A percentile compares a stretch with the other conserved stretches of the same genome.
These are phyloP conservation scores for Balearica regulorum DNA, from an alignment of 2,797 vertebrate genomes.

Conservation along the genomic window DNA sequence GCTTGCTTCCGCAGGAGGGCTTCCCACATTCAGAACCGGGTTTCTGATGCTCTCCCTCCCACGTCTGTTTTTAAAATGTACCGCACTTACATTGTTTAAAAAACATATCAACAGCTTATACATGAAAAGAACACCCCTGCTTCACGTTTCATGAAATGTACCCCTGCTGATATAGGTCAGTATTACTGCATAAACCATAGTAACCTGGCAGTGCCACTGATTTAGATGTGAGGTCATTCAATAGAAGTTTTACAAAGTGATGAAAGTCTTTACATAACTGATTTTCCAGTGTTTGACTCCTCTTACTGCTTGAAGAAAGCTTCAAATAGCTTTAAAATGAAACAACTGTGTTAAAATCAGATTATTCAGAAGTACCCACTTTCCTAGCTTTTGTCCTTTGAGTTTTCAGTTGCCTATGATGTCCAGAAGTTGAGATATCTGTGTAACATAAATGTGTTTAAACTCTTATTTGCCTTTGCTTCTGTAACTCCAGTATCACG, in stretches of 20 bases:
- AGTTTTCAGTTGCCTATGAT: neutral
- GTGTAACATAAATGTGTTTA: neutral
- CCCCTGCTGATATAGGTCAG: neutral
- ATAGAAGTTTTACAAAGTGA: neutral
- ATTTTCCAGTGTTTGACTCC: neutral
- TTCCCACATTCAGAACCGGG: neutral
- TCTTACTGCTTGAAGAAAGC: neutral
- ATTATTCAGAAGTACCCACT: neutral
- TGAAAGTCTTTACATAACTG: neutral
- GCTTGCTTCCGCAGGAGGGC: neutral
- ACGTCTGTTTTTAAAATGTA: neutral
- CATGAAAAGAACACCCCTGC: neutral
- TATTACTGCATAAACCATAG: neutral
- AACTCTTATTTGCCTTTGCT: neutral
- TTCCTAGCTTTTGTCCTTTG: neutral
- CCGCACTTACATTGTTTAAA: neutral
- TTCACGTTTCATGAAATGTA: neutral
- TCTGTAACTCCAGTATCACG: neutral
- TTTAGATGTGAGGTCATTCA: neutral
- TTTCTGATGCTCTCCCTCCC: neutral
- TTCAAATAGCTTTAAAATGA: neutral
- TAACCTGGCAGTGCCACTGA: neutral
- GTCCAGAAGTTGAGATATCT: neutral
- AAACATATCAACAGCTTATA: neutral
- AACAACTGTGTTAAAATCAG: neutral